A percentile compares a stretch with the other conserved stretches of the same genome.
Evolutionary conservation across 2,113 vertebrate species (phyloP).

Genomic region (Gobiocypris rarus): DNA sequence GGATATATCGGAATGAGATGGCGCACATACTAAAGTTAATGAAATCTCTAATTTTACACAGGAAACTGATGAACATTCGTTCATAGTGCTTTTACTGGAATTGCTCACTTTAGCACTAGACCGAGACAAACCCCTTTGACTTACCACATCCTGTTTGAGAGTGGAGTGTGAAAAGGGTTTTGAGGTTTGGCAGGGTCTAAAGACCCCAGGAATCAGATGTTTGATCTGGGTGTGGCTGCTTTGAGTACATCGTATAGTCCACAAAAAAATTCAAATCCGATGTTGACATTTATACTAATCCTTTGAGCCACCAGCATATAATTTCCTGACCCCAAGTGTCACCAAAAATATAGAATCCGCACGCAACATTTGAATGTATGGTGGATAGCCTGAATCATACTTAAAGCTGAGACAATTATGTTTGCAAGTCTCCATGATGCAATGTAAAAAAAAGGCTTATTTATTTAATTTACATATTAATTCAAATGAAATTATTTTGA

Average conservation of each 20-base stretch:
- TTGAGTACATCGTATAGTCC: slow-evolving; percentile 43
- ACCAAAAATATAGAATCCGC: not conserved
- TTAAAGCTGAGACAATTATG: not conserved
- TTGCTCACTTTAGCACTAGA: slow-evolving; percentile 51
- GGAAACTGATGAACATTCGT: slow-evolving; percentile 60
- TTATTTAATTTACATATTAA: too few relatives aligned
- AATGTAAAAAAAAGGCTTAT: not conserved
- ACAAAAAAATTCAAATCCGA: not conserved
- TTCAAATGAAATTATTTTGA: too few relatives aligned
- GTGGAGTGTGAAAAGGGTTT: slow-evolving; percentile 53
- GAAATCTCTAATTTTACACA: slow-evolving; percentile 54
- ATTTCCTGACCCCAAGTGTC: not conserved
- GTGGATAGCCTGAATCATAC: not conserved
- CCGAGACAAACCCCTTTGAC: slow-evolving; percentile 51
- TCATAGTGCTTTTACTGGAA: slow-evolving; percentile 66
- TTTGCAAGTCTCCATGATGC: not conserved
- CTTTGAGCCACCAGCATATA: not conserved
- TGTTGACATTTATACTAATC: slow-evolving; percentile 18
- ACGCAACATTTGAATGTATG: not conserved
- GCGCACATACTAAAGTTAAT: slow-evolving; percentile 62
- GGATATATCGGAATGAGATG: slow-evolving; percentile 59
- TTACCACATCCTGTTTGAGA: slow-evolving; percentile 66
- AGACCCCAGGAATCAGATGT: slow-evolving; percentile 34
- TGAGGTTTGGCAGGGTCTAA: slow-evolving; percentile 39
- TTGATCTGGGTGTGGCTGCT: slow-evolving; percentile 32